Evolutionary conservation across 2,888 invertebrate species (phyloP), one percentile per base, ranked within the genome.

Genomic region (Phalangium opilio): DNA sequence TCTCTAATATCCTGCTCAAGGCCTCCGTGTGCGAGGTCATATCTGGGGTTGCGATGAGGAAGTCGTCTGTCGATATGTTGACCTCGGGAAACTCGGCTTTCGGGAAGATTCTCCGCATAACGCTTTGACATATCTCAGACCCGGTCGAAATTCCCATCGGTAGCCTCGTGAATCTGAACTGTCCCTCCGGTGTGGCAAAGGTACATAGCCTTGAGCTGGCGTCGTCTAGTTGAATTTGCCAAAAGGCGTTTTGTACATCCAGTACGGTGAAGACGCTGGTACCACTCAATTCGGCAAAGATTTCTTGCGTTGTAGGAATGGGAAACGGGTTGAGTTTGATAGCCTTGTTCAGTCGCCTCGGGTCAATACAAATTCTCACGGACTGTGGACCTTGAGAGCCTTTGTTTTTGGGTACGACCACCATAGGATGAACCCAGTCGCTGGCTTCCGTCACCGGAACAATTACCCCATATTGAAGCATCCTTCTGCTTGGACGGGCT

Each of bases 321-420:
- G 41, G 47, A 18, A 42, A 44, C 14, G 43, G 47, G 15, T 27
- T 35, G 19, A 36, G 18, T 44, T 17, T 12, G 17, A 47, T 43
- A 7, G 36, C 44, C 12, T 47, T 34, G 40, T 50, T 50, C 12
- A 49, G 12, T n/a, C 35, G 41, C 36, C 47, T 35, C 8, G 47
- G 47, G 27, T 50, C 43, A 2, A 50, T 15, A 17, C 46, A 50
- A n/a, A 47, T 47, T n/a, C 47, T 40, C 3, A 50, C 11, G 11
- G 39, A 33, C 5, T 42, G 45, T 7, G 44, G 36, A 4, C 5
- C 4, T 27, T 4, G 4, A 27, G 27, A 8, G 8, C 5, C 8
- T 8, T 27, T 8, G 27, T 4, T 27, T 8, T 27, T 27, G 4
- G 43, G 10, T 21, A 50, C 36, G 5, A 50, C 47, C 12, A 47